Percentiles rank a stretch among this genome's conserved stretches.
Conservation (phyloP, 2,888 invertebrate species). For the Agonopterix subpropinquella region DNA sequence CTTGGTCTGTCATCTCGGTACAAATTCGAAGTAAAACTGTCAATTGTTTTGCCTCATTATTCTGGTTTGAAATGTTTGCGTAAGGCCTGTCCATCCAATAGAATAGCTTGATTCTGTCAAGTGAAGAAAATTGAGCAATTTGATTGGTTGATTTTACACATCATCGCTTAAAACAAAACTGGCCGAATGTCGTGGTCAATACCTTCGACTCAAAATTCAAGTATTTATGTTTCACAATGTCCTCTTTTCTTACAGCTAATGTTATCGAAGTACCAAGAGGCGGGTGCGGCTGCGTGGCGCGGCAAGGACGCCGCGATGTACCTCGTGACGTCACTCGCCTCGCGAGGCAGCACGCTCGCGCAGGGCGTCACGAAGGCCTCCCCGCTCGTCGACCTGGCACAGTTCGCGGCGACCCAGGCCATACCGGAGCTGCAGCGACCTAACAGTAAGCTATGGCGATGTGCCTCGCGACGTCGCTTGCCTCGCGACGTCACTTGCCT, state of each 20-base stretch:
- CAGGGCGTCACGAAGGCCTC: constrained; percentile 95
- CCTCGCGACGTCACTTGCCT: constrained; percentile 93
- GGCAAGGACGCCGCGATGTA: constrained; percentile 97
- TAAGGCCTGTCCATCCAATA: too few relatives aligned
- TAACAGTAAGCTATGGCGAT: constrained; percentile 77
- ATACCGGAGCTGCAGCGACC: constrained; percentile 87
- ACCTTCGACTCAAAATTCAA: too few relatives aligned
- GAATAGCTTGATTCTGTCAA: too few relatives aligned
- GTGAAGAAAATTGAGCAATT: too few relatives aligned
- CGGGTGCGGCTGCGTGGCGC: constrained; percentile 89
- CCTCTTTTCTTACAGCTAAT: constrained; percentile 73
- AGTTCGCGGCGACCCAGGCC: constrained; percentile 92
- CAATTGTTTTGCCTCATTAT: too few relatives aligned
- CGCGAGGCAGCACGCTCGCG: constrained; percentile 90
- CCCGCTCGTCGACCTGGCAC: constrained; percentile 90
- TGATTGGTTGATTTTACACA: too few relatives aligned
- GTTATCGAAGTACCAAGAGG: constrained; percentile 85
- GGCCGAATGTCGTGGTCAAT: too few relatives aligned
- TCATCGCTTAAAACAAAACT: too few relatives aligned
- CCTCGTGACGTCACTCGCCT: constrained; percentile 95
- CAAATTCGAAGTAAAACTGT: too few relatives aligned
- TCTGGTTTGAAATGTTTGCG: too few relatives aligned
- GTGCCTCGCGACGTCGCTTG: constrained; percentile 97
- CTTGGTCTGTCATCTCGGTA: too few relatives aligned
- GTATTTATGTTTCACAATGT: too few relatives aligned